Conservation (phyloP, 2,797 vertebrate species). For the Setipinna tenuifilis region DNA sequence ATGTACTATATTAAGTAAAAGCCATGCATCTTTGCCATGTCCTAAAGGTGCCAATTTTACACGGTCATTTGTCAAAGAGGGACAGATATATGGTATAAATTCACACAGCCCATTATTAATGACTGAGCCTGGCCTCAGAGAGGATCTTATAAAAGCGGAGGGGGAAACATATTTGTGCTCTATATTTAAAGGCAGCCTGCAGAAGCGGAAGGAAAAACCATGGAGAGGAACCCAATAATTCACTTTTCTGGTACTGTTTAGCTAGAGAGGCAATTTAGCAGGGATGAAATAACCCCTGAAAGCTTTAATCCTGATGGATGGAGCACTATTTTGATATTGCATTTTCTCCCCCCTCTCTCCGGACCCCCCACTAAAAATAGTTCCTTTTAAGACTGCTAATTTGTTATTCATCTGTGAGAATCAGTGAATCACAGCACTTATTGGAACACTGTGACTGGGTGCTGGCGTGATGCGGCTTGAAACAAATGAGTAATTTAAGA, state of each 20-base stretch:
- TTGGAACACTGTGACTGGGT: slow-evolving; percentile 55
- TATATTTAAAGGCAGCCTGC: slow-evolving; percentile 26
- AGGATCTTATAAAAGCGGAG: background rate
- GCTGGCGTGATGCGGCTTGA: slow-evolving; percentile 47
- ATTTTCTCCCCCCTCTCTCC: slow-evolving; percentile 28
- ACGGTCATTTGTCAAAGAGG: background rate
- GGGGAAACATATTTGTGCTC: slow-evolving; percentile 24
- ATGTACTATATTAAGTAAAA: background rate
- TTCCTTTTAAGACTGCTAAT: slow-evolving; percentile 57
- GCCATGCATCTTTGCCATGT: background rate
- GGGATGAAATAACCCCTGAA: slow-evolving; percentile 47
- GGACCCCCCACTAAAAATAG: slow-evolving; percentile 46
- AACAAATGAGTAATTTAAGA: slow-evolving; percentile 67
- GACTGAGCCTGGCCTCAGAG: background rate
- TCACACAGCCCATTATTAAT: background rate
- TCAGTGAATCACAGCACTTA: slow-evolving; percentile 58
- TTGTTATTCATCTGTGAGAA: slow-evolving; percentile 62
- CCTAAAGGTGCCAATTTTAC: background rate
- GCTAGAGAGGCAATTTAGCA: slow-evolving; percentile 54
- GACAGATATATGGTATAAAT: background rate
- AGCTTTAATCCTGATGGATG: slow-evolving; percentile 62
- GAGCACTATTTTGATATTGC: slow-evolving; percentile 52
- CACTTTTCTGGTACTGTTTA: slow-evolving; percentile 52
- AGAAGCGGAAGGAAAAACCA: slow-evolving; percentile 31
- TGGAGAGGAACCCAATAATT: slow-evolving; percentile 44